Evolutionary conservation across 1,140 invertebrate genomes (phyloP), one percentile per base, ranked within the genome.

Genomic region (Drosophila sproati): DNA sequence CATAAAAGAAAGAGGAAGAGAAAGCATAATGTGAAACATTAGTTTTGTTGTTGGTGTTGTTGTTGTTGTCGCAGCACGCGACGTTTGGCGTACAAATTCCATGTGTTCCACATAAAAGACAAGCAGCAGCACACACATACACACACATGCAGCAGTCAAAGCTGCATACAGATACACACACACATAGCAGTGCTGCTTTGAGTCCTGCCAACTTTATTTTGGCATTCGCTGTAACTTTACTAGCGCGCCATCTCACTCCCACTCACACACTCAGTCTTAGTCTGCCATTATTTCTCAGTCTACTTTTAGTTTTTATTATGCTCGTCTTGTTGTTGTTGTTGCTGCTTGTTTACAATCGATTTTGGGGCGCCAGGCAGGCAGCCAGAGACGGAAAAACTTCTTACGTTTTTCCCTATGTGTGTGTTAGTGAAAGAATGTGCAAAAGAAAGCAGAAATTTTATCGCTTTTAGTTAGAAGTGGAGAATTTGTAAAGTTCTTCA

Each of bases 291-390:
- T 59, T 45, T 31, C 51, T 66, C 39, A 55, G 37, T 52, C 39
- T 48, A 41, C 39, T 54, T 64, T 64, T 62, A 54, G 69, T 66
- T 64, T 54, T 56, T 63, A 48, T 66, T 76, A 60, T 76, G 62
- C 48, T 54, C 51, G 62, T 63, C 68, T 75, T 67, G 20, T 20
- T 79, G 28, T 67, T 71, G 34, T 57, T 77, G 52, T 63, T 83
- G 78, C 48, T 48, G 82, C 80, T 89, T 81, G 80, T 90, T 90
- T 89, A 83, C 78, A 91, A 91, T 91, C 88, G 88, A 91, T 91
- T 91, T 91, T 91, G 73, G 78, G 88, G 88, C 88, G 88, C 88
- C 88, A 91, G 64, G 78, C 59, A 85, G 85, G 67, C 77, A 82
- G 77, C 68, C 80, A 64, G 64, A 67, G 69, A 63, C 66, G 76